Percentiles rank a stretch among this genome's conserved stretches.
Evolutionary conservation across 2,113 vertebrate genomes (phyloP).

Genomic region (Chaetodon trifascialis): DNA sequence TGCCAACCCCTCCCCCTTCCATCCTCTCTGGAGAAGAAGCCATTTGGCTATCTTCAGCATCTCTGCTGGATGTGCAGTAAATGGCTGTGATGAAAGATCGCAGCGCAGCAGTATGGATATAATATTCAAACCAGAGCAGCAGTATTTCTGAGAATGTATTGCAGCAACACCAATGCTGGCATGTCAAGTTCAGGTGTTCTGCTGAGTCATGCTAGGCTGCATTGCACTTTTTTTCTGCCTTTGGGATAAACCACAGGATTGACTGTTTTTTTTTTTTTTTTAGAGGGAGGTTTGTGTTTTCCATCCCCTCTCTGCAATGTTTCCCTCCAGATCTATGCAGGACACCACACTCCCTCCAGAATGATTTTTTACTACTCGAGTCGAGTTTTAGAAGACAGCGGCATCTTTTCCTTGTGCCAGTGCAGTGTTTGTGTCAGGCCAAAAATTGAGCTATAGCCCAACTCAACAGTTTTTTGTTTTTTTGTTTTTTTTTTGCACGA

Average conservation of each 20-base stretch:
- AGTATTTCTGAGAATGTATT: conserved; percentile 63
- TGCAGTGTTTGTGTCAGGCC: background rate
- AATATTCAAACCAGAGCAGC: conserved; percentile 24
- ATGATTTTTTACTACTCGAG: background rate
- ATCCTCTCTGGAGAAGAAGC: background rate
- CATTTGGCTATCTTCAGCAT: background rate
- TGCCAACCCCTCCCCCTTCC: background rate
- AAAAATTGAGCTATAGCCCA: background rate
- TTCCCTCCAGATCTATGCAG: conserved; percentile 65
- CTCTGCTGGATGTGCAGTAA: conserved; percentile 4
- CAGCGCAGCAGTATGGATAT: background rate
- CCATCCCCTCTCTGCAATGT: background rate
- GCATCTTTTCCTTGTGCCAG: background rate
- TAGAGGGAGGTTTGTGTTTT: background rate
- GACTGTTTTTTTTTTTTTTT: conserved; percentile 5
- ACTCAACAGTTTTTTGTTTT: background rate
- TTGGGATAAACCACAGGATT: conserved; percentile 7
- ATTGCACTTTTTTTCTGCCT: conserved; percentile 49
- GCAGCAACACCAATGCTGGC: conserved; percentile 16
- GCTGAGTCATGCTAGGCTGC: conserved; percentile 28
- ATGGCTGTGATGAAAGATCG: background rate
- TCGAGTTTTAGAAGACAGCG: background rate
- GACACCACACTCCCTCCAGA: background rate
- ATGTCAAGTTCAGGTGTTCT: conserved; percentile 24
- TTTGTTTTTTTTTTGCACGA: background rate